Conservation (phyloP, 2,888 invertebrate species). For the Melanchra persicariae region DNA sequence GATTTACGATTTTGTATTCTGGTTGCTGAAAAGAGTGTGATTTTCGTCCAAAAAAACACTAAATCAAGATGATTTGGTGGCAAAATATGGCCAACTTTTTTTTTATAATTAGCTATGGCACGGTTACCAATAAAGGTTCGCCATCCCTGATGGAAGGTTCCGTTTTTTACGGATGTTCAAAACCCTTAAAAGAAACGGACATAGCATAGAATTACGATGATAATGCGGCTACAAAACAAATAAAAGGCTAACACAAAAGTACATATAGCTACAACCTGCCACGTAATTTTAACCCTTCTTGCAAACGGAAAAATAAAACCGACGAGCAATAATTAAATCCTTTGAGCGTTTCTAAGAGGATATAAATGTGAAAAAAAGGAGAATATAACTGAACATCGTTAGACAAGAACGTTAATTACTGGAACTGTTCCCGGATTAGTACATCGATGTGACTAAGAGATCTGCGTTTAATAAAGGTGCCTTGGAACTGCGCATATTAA, state of each 20-base stretch:
- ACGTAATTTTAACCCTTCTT: slow-evolving; percentile 26
- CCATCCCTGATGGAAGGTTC: too few species aligned
- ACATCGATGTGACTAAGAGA: slow-evolving; percentile 52
- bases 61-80: too few species aligned
- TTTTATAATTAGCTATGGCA: too few species aligned
- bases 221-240: too few species aligned
- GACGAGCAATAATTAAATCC: slow-evolving; percentile 69
- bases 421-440: slow-evolving; percentile 68
- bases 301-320: slow-evolving; percentile 57
- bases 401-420: slow-evolving; percentile 76
- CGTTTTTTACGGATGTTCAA: too few species aligned
- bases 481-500: slow-evolving; percentile 4
- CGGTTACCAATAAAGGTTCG: too few species aligned
- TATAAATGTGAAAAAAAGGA: slow-evolving; percentile 70
- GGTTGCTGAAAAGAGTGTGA: too few species aligned
- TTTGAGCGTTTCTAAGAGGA: slow-evolving; percentile 64
- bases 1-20: too few species aligned
- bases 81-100: too few species aligned
- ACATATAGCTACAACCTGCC: neutral
- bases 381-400: slow-evolving; percentile 71
- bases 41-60: too few species aligned
- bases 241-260: slow-evolving; percentile 18
- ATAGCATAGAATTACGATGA: neutral
- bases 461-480: slow-evolving; percentile 27
- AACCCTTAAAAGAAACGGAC: neutral